Evolutionary conservation across 2,113 vertebrate genomes (phyloP).

Genomic region (Grallaria varia): DNA sequence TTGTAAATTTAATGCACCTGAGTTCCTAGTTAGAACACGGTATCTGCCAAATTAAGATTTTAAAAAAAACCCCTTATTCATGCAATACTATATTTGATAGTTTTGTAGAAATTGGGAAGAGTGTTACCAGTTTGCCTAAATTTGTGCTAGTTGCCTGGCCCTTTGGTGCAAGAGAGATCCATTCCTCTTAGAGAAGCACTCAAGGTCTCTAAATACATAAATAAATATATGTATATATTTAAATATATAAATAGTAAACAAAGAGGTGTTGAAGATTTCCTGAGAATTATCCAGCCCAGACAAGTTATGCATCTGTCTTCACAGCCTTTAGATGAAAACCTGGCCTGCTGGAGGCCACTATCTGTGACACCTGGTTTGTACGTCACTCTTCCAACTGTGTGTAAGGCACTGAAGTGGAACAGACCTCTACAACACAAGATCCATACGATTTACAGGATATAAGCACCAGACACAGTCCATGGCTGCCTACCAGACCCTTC

Average conservation of each 20-base stretch:
- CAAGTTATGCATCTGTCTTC: neutral
- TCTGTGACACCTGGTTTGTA: neutral
- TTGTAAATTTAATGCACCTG: neutral
- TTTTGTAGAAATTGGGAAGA: neutral
- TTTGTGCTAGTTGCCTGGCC: neutral
- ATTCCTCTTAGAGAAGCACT: neutral
- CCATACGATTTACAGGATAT: neutral
- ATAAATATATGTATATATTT: neutral
- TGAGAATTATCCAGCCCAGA: neutral
- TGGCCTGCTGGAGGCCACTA: neutral
- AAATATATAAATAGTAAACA: neutral
- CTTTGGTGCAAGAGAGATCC: neutral
- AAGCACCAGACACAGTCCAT: neutral
- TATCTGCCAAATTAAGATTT: neutral
- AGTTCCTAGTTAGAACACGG: neutral
- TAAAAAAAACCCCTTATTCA: neutral
- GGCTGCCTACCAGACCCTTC: neutral
- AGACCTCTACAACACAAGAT: fast-evolving
- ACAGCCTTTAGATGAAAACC: neutral
- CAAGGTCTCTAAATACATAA: neutral
- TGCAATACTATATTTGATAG: neutral
- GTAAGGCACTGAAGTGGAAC: neutral
- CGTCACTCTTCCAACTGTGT: fast-evolving
- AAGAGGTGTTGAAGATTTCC: neutral
- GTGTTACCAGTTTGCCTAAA: neutral